phyloP scores from a whole-genome alignment of 2,797 vertebrate species.

The Carapus acus region DNA sequence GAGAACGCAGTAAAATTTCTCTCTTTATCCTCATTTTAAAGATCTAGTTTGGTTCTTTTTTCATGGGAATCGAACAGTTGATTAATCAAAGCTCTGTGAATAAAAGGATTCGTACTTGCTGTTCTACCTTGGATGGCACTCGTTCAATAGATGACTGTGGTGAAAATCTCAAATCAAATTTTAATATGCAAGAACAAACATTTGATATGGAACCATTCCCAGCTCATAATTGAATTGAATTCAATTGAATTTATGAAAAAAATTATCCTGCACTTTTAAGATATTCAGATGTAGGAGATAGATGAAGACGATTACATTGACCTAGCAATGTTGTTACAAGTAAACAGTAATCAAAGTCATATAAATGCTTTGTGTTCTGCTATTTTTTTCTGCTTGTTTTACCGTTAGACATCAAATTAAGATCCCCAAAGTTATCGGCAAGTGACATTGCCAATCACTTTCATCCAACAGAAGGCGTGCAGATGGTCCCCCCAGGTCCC shows the following conservation, averaged over 20 bases:
- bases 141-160: background rate
- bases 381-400: slow-evolving; percentile 23
- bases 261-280: too few relatives aligned
- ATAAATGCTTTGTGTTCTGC: too few relatives aligned
- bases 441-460: slow-evolving; percentile 70
- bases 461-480: slow-evolving; percentile 60
- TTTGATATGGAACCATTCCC: slow-evolving; percentile 2
- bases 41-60: too few relatives aligned
- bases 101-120: slow-evolving; percentile 7
- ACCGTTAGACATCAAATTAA: slow-evolving; percentile 31
- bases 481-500: slow-evolving; percentile 67
- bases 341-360: too few relatives aligned
- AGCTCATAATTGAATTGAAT: too few relatives aligned
- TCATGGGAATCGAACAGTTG: too few relatives aligned
- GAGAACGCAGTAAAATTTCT: too few relatives aligned
- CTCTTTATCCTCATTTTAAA: too few relatives aligned
- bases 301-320: too few relatives aligned
- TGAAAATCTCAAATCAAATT: slow-evolving; percentile 1
- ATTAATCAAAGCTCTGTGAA: slow-evolving; percentile 17
- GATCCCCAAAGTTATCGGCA: slow-evolving; percentile 47
- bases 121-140: slow-evolving; percentile 11
- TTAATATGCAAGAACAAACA: slow-evolving; percentile 14
- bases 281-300: too few relatives aligned
- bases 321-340: too few relatives aligned
- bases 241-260: background rate